Conservation (phyloP, 2,113 vertebrate genomes). For the Coptodon rendalli region DNA sequence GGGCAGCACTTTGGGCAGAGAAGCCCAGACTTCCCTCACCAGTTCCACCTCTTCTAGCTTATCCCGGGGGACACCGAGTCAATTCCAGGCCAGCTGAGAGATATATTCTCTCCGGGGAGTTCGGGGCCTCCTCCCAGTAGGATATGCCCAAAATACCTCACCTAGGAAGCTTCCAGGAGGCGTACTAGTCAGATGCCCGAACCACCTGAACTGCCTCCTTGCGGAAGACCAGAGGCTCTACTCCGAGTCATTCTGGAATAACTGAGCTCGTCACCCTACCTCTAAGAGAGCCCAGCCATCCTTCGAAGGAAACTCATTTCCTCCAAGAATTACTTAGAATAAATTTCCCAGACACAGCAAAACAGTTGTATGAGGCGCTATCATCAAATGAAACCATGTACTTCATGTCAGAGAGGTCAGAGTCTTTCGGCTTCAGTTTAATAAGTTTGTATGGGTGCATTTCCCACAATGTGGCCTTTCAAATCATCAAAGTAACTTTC, state of each 20-base stretch:
- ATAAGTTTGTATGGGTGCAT: neutral
- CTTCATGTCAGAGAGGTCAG: neutral
- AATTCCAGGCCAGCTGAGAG: neutral
- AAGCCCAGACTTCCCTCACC: neutral
- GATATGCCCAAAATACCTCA: neutral
- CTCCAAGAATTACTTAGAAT: neutral
- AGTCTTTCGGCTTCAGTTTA: fast-evolving
- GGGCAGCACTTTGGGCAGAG: neutral
- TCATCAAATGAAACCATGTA: neutral
- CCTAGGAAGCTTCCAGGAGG: neutral
- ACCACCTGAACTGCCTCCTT: neutral
- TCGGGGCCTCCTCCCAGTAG: fast-evolving
- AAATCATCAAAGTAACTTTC: neutral
- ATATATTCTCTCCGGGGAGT: neutral
- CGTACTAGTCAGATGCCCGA: neutral
- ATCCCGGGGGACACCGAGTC: fast-evolving
- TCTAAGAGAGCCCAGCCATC: fast-evolving
- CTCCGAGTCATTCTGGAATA: fast-evolving
- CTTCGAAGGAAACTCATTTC: neutral
- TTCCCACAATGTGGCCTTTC: fast-evolving
- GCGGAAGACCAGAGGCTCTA: neutral
- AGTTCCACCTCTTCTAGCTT: neutral
- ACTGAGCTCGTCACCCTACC: neutral
- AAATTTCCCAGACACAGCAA: neutral
- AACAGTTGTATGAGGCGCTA: neutral